These are phyloP conservation scores for Peucedramus taeniatus DNA, from an alignment of 2,113 vertebrate genomes.

Conservation along the genomic window DNA sequence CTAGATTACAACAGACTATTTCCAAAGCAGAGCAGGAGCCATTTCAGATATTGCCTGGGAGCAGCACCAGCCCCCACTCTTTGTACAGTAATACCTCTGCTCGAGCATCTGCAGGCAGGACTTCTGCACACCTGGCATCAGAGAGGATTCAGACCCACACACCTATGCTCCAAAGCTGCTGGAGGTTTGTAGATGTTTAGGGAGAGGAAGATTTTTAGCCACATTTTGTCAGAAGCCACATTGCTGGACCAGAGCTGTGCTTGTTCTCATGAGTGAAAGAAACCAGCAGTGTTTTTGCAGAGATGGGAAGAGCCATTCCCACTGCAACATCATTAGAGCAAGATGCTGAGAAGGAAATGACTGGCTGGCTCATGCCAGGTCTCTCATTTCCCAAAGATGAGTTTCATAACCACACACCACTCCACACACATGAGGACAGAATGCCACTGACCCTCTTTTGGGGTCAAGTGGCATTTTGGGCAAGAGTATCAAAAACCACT, in stretches of 20 bases:
- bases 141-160: neutral
- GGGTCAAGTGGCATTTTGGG: no score
- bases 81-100: neutral
- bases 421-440: neutral
- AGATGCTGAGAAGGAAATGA: neutral
- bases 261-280: neutral
- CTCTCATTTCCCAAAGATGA: neutral
- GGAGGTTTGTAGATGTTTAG: neutral
- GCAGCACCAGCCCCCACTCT: neutral
- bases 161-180: neutral
- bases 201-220: neutral
- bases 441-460: neutral
- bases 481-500: neutral
- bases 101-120: neutral
- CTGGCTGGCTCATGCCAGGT: neutral
- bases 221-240: neutral
- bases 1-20: neutral
- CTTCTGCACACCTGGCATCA: neutral
- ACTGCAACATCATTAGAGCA: neutral
- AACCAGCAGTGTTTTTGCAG: neutral
- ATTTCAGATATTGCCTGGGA: neutral
- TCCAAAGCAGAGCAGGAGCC: neutral
- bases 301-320: neutral
- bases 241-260: neutral
- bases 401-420: neutral